phyloP scores from a whole-genome alignment of 2,797 vertebrate genomes.

The Gymnocypris eckloni region DNA sequence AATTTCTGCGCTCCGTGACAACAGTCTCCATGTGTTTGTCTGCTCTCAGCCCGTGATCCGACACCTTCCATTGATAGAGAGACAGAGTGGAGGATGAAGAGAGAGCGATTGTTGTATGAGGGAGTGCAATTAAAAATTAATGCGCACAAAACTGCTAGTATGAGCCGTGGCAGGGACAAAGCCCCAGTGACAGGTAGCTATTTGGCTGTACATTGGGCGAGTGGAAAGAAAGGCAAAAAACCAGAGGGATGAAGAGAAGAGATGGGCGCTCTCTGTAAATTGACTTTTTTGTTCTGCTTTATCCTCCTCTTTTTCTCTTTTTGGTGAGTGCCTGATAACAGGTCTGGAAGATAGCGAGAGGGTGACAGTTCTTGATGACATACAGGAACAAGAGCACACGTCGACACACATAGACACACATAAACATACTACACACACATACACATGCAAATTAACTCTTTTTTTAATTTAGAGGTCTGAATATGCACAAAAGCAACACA shows the following conservation, averaged over 20 bases:
- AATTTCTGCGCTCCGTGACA: conserved; percentile 32
- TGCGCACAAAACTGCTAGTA: conserved; percentile 65
- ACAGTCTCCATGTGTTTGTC: conserved; percentile 47
- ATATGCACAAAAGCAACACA: background rate
- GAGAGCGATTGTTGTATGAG: conserved; percentile 62
- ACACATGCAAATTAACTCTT: conserved; percentile 37
- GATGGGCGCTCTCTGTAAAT: conserved; percentile 57
- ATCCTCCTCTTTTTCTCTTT: conserved; percentile 58
- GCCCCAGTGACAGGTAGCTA: conserved; percentile 69
- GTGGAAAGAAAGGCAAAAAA: conserved; percentile 57
- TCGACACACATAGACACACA: conserved; percentile 15
- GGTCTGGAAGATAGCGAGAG: conserved; percentile 49
- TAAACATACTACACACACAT: background rate
- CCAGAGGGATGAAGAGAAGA: conserved; percentile 51
- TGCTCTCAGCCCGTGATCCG: conserved; percentile 49
- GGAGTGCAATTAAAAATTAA: conserved; percentile 70
- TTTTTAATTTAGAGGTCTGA: conserved; percentile 14
- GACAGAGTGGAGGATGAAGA: conserved; percentile 64
- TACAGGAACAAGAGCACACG: conserved; percentile 29
- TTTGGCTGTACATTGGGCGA: conserved; percentile 67
- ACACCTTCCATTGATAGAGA: conserved; percentile 59
- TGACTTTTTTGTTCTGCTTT: conserved; percentile 61
- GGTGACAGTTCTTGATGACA: conserved; percentile 51
- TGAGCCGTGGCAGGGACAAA: conserved; percentile 66
- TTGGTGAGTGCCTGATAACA: conserved; percentile 51